Conservation (phyloP, 2,797 vertebrate genomes). For the Sebastes oblongus region DNA sequence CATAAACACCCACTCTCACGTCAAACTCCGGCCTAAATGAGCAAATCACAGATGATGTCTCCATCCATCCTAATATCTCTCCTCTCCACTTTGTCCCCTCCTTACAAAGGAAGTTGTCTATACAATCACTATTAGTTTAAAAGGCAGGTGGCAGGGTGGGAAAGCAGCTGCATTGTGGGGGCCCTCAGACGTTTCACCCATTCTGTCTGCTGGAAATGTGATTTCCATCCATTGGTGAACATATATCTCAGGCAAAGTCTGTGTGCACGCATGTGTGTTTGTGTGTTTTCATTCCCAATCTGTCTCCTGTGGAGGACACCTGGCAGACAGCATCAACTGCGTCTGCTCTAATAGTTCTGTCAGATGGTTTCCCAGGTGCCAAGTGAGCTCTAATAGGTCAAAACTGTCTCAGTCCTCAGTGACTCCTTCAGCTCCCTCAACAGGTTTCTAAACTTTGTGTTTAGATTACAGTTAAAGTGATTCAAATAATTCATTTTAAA, state of each 20-base stretch:
- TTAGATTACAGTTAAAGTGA: not conserved
- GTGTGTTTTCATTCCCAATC: conserved; percentile 65
- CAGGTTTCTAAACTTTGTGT: not conserved
- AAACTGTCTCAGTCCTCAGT: not conserved
- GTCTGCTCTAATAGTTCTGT: conserved; percentile 51
- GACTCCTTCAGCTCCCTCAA: not conserved
- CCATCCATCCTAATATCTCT: conserved; percentile 81
- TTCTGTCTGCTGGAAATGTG: conserved; percentile 83
- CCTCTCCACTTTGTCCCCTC: conserved; percentile 71
- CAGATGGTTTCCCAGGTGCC: conserved; percentile 56
- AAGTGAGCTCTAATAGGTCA: conserved; percentile 19
- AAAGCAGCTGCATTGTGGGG: conserved; percentile 81
- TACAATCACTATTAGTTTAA: conserved; percentile 85
- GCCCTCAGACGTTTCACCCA: conserved; percentile 68
- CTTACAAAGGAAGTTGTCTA: conserved; percentile 79
- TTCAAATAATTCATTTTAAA: not conserved
- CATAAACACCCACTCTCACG: conserved; percentile 71
- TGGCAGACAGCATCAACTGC: conserved; percentile 67
- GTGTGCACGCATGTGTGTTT: conserved; percentile 8
- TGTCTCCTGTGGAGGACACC: conserved; percentile 77
- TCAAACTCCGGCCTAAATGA: conserved; percentile 67
- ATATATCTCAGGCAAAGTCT: conserved; percentile 52
- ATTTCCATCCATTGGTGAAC: conserved; percentile 78
- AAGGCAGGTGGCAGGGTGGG: conserved; percentile 83
- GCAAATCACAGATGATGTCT: conserved; percentile 70